Evolutionary conservation across 2,888 invertebrate species (phyloP).

Genomic region (Stenoptilia bipunctidactyla): DNA sequence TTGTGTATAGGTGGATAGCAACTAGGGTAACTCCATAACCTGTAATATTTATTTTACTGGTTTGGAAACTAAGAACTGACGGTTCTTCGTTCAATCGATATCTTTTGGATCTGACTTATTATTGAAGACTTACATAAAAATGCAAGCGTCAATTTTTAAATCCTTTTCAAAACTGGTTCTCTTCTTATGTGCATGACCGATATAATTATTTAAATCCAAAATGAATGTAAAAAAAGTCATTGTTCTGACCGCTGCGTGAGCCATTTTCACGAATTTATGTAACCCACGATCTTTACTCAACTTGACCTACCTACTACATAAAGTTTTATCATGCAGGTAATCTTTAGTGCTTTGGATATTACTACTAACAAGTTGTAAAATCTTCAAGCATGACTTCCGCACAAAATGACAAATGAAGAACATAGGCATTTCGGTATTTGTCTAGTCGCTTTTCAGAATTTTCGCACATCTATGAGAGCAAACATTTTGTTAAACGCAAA

Average conservation of each 20-base stretch:
- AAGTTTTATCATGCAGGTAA: constrained; percentile 8
- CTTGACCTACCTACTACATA: constrained; percentile 8
- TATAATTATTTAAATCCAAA: too few species aligned
- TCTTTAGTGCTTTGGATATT: too few species aligned
- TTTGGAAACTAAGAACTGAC: too few species aligned
- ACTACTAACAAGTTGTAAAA: too few species aligned
- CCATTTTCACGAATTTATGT: neutral
- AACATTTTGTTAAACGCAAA: constrained; percentile 45
- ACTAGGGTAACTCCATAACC: too few species aligned
- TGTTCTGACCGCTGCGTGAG: neutral
- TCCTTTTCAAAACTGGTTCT: neutral
- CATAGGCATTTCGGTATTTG: neutral
- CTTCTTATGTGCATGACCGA: neutral
- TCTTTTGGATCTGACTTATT: too few species aligned
- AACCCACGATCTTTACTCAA: constrained; percentile 3
- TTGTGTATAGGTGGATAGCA: too few species aligned
- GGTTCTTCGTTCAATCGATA: too few species aligned
- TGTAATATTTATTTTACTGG: too few species aligned
- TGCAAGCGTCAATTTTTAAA: too few species aligned
- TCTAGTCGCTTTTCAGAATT: constrained; percentile 11
- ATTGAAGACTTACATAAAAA: too few species aligned
- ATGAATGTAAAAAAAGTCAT: too few species aligned
- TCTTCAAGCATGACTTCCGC: neutral
- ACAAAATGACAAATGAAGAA: constrained; percentile 16
- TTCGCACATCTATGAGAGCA: constrained; percentile 48